Conservation (phyloP, 1,140 invertebrate species). For the Zaprionus kolodkinae region DNA sequence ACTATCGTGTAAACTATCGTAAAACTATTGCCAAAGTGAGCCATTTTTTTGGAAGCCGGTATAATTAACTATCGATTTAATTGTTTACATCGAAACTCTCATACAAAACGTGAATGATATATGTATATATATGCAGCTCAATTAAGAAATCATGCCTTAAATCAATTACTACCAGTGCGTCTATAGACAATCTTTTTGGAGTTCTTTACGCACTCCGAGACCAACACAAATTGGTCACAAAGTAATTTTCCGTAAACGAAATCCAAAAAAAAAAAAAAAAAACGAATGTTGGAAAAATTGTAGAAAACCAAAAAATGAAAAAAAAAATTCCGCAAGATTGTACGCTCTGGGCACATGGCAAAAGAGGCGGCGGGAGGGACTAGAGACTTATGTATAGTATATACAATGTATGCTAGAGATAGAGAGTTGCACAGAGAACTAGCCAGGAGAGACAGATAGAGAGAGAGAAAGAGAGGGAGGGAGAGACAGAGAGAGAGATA, state of each 20-base stretch:
- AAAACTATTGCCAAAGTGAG: background rate
- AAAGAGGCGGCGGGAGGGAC: background rate
- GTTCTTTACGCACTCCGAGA: slow-evolving; percentile 4
- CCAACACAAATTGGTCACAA: background rate
- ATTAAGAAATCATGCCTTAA: slow-evolving; percentile 3
- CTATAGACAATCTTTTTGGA: background rate
- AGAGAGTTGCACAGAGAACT: background rate
- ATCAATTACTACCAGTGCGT: slow-evolving; percentile 1
- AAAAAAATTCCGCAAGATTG: slow-evolving; percentile 1
- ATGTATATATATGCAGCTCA: background rate
- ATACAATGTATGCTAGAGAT: background rate
- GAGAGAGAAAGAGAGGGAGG: background rate
- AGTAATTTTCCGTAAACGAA: slow-evolving; percentile 2
- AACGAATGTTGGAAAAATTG: slow-evolving; percentile 1
- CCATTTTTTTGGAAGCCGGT: background rate
- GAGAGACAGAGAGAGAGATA: background rate
- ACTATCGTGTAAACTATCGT: background rate
- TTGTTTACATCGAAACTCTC: background rate
- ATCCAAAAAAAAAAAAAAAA: too few relatives aligned
- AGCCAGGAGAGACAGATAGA: background rate
- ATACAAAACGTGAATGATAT: background rate
- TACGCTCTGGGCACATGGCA: background rate
- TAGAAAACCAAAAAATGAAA: background rate
- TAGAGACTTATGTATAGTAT: background rate
- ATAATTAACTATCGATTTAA: background rate